phyloP scores from a whole-genome alignment of 2,113 vertebrate species.

The Cyprinodon variegatus region DNA sequence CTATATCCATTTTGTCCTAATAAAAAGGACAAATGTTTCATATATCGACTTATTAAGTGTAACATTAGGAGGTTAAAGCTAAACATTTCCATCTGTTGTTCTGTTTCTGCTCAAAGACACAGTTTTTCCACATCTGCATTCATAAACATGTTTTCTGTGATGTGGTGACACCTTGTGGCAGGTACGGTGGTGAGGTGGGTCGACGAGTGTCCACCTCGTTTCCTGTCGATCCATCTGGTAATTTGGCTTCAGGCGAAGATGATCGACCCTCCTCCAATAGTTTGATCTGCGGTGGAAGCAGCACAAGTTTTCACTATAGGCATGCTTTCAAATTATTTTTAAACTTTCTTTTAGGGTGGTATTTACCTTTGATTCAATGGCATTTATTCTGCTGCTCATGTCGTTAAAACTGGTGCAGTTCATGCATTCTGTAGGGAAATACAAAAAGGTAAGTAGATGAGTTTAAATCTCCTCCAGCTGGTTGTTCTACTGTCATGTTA shows the following conservation, averaged over 20 bases:
- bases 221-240: slow-evolving; percentile 77
- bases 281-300: slow-evolving; percentile 79
- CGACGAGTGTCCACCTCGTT: slow-evolving; percentile 82
- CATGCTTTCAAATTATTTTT: background rate
- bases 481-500: slow-evolving; percentile 25
- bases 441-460: slow-evolving; percentile 6
- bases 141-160: background rate
- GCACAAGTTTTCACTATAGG: background rate
- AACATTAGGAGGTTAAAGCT: background rate
- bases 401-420: slow-evolving; percentile 89
- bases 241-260: slow-evolving; percentile 56
- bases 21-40: too few species aligned
- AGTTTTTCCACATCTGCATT: background rate
- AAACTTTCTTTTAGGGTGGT: too few species aligned
- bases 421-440: slow-evolving; percentile 85
- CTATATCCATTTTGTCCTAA: too few species aligned
- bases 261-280: slow-evolving; percentile 76
- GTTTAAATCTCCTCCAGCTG: slow-evolving; percentile 18
- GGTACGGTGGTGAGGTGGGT: slow-evolving; percentile 79
- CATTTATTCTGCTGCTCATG: slow-evolving; percentile 86
- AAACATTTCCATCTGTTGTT: background rate
- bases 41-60: background rate
- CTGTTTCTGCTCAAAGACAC: background rate
- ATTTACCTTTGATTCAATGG: slow-evolving; percentile 88
- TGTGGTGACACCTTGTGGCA: slow-evolving; percentile 26